Percentiles rank a stretch among this genome's conserved stretches.
These are phyloP conservation scores for Tachina fera DNA, from an alignment of 2,888 invertebrate species.

Conservation along the genomic window DNA sequence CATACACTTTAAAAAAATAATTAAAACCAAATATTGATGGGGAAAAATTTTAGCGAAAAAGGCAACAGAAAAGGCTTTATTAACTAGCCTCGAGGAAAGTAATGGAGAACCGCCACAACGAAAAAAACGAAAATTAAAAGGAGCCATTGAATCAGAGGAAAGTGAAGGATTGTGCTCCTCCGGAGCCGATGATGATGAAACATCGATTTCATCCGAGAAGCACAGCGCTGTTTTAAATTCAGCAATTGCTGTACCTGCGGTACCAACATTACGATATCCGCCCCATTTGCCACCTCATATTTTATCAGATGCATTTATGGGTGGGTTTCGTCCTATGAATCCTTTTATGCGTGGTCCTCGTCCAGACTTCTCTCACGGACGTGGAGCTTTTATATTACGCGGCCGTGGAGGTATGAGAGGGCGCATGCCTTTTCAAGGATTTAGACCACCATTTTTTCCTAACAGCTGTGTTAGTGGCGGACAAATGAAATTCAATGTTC, in stretches of 20 bases:
- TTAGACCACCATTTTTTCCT: slow-evolving; percentile 75
- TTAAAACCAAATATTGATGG: neutral
- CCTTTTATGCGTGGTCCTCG: slow-evolving; percentile 74
- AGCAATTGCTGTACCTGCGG: slow-evolving; percentile 38
- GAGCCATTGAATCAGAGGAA: slow-evolving; percentile 54
- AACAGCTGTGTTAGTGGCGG: slow-evolving; percentile 64
- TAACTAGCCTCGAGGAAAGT: slow-evolving; percentile 38
- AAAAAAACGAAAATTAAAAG: slow-evolving; percentile 34
- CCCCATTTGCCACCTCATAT: slow-evolving; percentile 65
- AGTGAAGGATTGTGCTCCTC: slow-evolving; percentile 67
- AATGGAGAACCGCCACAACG: slow-evolving; percentile 20
- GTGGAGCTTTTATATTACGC: slow-evolving; percentile 75
- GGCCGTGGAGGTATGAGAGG: slow-evolving; percentile 75
- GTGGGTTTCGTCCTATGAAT: slow-evolving; percentile 74
- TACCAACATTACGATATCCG: slow-evolving; percentile 54
- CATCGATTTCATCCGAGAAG: slow-evolving; percentile 35
- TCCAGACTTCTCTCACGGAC: slow-evolving; percentile 74
- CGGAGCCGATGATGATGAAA: slow-evolving; percentile 32
- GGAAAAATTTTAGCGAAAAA: slow-evolving; percentile 42
- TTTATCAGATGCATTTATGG: slow-evolving; percentile 71
- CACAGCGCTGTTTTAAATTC: slow-evolving; percentile 54
- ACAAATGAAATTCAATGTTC: slow-evolving; percentile 65
- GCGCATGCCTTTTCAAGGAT: slow-evolving; percentile 71
- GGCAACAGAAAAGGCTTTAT: slow-evolving; percentile 61
- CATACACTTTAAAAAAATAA: too few relatives aligned